Evolutionary conservation across 2,888 invertebrate genomes (phyloP), one percentile per base, ranked within the genome.

Genomic region (Schizotus pectinicornis): DNA sequence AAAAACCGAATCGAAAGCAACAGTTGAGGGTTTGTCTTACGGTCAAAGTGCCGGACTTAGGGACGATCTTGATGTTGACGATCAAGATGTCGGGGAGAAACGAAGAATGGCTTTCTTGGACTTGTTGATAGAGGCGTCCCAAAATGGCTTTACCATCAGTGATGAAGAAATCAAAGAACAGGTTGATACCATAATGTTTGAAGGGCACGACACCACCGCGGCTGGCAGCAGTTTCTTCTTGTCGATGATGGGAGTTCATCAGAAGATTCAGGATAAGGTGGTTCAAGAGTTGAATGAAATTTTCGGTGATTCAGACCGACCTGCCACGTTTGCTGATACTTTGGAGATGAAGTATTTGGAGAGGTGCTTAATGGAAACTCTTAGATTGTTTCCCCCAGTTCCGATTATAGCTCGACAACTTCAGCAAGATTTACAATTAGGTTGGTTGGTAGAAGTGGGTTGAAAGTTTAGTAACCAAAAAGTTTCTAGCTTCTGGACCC

Each of bases 211-310:
- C 72, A 92, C 92, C 6, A 92, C 91, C 0, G 89, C 92, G 7
- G 91, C 95, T 33, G 94, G 91, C 0, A 91, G 94, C 63, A 92
- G 91, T 75, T 96, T 95, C 84, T 89, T 91, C 59, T 82, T 94
- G 5, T 91, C 91, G 66, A 90, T 90, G 66, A 85, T 95, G 74
- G 95, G 92, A 3, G 84, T 89, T 38, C 87, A 95, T 73, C 90
- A 89, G 36, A 84, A 92, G 7, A 86, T 95, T 37, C 95, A 95
- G 80, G 83, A 84, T 0, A 87, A 81, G 68, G 90, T 91, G 0
- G 86, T 88, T 69, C 85, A 90, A 59, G 92, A 92, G 72, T 77
- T 92, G 42, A 86, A 89, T 63, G 84, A 86, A 12, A 90, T 92
- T 65, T 92, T 92, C 68, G 91, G 91, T 0, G 88, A 90, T 70